These are phyloP conservation scores for Pan troglodytes DNA, from an alignment of 2,113 vertebrate genomes.

Conservation along the genomic window DNA sequence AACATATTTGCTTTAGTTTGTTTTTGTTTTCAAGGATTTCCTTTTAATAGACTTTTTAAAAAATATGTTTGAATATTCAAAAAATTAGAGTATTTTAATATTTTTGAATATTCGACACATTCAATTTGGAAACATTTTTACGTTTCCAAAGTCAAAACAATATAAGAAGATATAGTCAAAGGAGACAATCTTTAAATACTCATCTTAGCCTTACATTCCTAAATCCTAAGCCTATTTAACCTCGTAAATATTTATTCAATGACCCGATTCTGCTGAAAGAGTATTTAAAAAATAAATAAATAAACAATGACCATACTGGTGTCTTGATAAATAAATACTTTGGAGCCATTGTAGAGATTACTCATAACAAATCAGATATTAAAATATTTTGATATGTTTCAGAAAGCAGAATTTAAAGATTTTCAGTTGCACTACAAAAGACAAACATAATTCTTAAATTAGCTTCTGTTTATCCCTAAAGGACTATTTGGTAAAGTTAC, in stretches of 20 bases:
- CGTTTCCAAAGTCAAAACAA: not conserved
- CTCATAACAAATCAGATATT: not conserved
- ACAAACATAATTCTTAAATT: not conserved
- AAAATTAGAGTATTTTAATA: not conserved
- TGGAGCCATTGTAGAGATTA: not conserved
- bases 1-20: not conserved
- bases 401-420: not conserved
- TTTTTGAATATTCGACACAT: not conserved
- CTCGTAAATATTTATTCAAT: not conserved
- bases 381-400: not conserved
- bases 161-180: not conserved
- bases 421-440: not conserved
- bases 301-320: not conserved
- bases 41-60: not conserved
- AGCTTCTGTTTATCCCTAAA: not conserved
- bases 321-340: not conserved
- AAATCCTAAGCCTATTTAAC: not conserved
- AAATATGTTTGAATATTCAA: not conserved
- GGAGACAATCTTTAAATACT: not conserved
- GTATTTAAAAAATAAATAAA: too few species aligned
- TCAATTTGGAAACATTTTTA: not conserved
- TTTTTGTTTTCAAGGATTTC: not conserved
- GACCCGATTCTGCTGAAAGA: too few species aligned
- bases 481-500: not conserved
- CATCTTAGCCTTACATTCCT: not conserved